Conservation (phyloP, 2,797 vertebrate species). For the Pithecia hirsuta region DNA sequence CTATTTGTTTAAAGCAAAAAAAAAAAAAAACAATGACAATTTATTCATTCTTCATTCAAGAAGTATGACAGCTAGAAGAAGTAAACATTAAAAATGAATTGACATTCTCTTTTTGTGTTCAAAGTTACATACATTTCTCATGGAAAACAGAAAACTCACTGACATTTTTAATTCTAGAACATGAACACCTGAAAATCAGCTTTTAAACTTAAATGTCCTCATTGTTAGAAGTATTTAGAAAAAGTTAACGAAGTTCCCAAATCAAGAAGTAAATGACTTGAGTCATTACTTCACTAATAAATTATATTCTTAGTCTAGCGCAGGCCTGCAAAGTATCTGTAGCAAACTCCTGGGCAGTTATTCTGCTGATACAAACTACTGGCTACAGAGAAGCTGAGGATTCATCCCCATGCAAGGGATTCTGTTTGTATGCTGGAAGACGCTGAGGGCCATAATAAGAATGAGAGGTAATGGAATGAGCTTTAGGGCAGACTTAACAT, state of each 20-base stretch:
- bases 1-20: neutral
- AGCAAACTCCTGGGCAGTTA: neutral
- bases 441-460: neutral
- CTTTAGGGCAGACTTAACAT: neutral
- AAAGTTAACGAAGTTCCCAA: slow-evolving; percentile 16
- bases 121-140: neutral
- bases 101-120: neutral
- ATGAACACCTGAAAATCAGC: slow-evolving; percentile 22
- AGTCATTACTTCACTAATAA: neutral
- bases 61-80: neutral
- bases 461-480: neutral
- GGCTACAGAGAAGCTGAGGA: neutral
- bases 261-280: neutral
- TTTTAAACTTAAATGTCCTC: slow-evolving; percentile 45
- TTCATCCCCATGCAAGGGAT: neutral
- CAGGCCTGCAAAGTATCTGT: neutral
- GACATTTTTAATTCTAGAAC: neutral
- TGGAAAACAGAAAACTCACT: neutral
- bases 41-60: neutral
- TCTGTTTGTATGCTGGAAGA: neutral
- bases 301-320: neutral
- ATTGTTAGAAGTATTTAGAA: neutral
- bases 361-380: neutral
- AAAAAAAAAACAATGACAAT: neutral
- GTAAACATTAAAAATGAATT: neutral